These are phyloP conservation scores for Gadopsis marmoratus DNA, from an alignment of 2,797 vertebrate genomes.

Conservation along the genomic window DNA sequence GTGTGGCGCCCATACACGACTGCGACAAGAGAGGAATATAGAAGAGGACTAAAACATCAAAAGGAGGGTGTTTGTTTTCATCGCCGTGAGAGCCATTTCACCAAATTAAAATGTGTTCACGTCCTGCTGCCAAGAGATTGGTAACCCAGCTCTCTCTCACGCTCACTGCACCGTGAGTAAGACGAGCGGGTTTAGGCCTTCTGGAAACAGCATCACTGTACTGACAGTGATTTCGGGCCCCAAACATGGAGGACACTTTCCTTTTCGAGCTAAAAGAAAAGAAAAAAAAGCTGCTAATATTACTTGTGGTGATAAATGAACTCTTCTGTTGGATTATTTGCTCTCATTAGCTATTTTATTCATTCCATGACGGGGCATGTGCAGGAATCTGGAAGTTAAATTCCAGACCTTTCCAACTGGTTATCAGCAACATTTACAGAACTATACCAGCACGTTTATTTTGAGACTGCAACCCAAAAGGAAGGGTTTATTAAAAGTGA, in stretches of 20 bases:
- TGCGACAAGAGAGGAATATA: neutral
- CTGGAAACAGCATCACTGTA: neutral
- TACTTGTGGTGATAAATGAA: neutral
- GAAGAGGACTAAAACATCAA: neutral
- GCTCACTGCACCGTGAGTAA: neutral
- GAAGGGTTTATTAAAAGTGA: too few relatives aligned
- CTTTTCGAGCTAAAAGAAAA: neutral
- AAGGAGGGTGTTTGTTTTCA: neutral
- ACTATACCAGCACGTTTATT: too few relatives aligned
- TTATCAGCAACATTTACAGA: too few relatives aligned
- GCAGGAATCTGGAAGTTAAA: too few relatives aligned
- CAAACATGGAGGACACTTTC: neutral
- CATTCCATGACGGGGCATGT: neutral
- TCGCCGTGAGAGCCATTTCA: neutral
- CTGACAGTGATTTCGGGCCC: too few relatives aligned
- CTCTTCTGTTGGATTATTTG: neutral
- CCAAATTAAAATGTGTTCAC: neutral
- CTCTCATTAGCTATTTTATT: neutral
- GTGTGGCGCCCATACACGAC: neutral
- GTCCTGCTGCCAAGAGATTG: neutral
- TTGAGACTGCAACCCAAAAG: too few relatives aligned
- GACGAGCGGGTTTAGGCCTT: slow-evolving; percentile 1
- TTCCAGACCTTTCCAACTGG: too few relatives aligned
- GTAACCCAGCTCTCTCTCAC: neutral
- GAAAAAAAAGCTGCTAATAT: neutral